Conservation (phyloP, 2,888 invertebrate species). For the Laspeyria flexula region DNA sequence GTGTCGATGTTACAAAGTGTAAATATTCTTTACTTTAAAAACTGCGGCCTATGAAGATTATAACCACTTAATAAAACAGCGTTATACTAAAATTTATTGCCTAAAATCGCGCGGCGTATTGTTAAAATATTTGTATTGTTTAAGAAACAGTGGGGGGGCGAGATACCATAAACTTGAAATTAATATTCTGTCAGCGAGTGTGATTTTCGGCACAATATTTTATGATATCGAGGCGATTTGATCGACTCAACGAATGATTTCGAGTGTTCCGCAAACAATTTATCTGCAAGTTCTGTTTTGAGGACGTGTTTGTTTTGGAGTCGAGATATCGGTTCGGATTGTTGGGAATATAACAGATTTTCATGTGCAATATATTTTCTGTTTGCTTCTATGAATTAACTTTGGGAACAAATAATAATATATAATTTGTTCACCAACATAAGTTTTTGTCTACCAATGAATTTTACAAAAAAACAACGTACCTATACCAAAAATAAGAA, state of each 20-base stretch:
- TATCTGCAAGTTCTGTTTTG: conserved; percentile 54
- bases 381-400: conserved; percentile 18
- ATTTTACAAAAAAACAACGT: too few species aligned
- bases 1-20: conserved; percentile 14
- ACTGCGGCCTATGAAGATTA: conserved; percentile 17
- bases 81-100: conserved; percentile 68
- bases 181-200: conserved; percentile 80
- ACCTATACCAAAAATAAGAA: too few species aligned
- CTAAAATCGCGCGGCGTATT: conserved; percentile 70
- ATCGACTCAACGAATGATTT: conserved; percentile 55
- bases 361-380: conserved; percentile 31
- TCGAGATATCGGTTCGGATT: conserved; percentile 41
- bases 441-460: too few species aligned
- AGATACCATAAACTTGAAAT: conserved; percentile 68
- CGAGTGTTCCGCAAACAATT: conserved; percentile 60
- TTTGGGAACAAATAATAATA: too few species aligned
- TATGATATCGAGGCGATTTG: conserved; percentile 73
- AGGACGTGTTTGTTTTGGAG: conserved; percentile 57
- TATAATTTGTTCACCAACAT: too few species aligned
- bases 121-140: conserved; percentile 68
- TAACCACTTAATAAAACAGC: conserved; percentile 65
- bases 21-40: conserved; percentile 9
- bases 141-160: conserved; percentile 66
- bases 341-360: conserved; percentile 41
- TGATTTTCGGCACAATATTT: conserved; percentile 71